Conservation (phyloP, 2,888 invertebrate species). For the Ophonus ardosiacus region DNA sequence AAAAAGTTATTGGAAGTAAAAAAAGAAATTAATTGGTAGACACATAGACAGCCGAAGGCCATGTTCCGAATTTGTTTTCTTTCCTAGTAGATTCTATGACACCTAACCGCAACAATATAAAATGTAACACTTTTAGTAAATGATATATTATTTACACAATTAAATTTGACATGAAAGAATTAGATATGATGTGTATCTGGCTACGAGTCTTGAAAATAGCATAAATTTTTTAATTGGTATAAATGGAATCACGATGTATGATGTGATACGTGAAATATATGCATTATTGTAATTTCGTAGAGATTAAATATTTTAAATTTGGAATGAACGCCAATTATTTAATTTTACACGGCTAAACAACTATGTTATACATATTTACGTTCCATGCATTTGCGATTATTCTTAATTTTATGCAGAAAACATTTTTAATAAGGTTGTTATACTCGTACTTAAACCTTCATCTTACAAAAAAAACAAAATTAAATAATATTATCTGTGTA, state of each 20-base stretch:
- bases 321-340: not conserved
- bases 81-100: constrained; percentile 30
- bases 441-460: too few relatives aligned
- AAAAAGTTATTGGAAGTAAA: constrained; percentile 19
- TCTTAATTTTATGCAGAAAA: not conserved
- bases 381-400: not conserved
- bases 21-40: constrained; percentile 18
- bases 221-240: constrained; percentile 4
- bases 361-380: not conserved
- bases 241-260: not conserved
- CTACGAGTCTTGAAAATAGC: not conserved
- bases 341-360: not conserved
- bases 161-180: constrained; percentile 13
- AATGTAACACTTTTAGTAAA: constrained; percentile 34
- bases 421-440: too few relatives aligned
- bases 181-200: constrained; percentile 3
- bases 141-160: constrained; percentile 35
- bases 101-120: constrained; percentile 28
- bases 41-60: not conserved
- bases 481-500: too few relatives aligned
- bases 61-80: constrained; percentile 44
- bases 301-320: not conserved
- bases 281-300: not conserved
- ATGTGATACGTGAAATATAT: not conserved
- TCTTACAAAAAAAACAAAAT: too few relatives aligned